Evolutionary conservation across 1,140 invertebrate species (phyloP), one percentile per base, ranked within the genome.

Genomic region (Drosophila lacteicornis): DNA sequence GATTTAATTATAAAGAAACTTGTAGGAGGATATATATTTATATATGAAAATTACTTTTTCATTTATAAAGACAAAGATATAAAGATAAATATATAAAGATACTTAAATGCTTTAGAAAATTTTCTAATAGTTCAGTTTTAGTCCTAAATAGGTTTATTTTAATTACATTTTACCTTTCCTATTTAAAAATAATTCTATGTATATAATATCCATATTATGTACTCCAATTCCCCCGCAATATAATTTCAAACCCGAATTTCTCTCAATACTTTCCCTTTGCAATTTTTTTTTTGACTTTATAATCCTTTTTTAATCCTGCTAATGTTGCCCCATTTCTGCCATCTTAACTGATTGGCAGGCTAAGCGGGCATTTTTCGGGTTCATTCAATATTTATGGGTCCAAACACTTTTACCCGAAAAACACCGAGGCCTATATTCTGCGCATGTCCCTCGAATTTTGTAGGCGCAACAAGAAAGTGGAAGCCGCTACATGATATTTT

Each of bases 401-500:
- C 40, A 22, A 65, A 58, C 73, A 76, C 74, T 76, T 76, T 76
- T 63, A 33, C 74, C 33, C 19, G 59, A 36, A 38, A 38, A 50
- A 40, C 59, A 58, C 36, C 17, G 0, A 11, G 51, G 13, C 22
- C 9, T 6, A 27, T 6, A 27, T 1, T 40, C 30, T 76, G 74
- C 74, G 74, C 74, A 76, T 76, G 73, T 70, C 40, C 27, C 33
- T 36, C 25, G 0, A 11, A 62, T 12, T 17, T 22, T 2, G 45
- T 38, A 77, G 74, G 75, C 63, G 75, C 75, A 77, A 77, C 75
- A 77, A 77, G 75, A 77, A 77, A 17, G 25, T 30, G 15, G 43
- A 50, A 51, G 43, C 69, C 62, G 53, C 47, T 58, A 27, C 33
- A 36, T 36, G 12, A 9, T 27, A 25, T 59, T 63, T 56, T 47